Percentiles rank a stretch among this genome's conserved stretches.
Evolutionary conservation across 1,140 invertebrate species (phyloP).

Genomic region (Armadillidium nasatum): DNA sequence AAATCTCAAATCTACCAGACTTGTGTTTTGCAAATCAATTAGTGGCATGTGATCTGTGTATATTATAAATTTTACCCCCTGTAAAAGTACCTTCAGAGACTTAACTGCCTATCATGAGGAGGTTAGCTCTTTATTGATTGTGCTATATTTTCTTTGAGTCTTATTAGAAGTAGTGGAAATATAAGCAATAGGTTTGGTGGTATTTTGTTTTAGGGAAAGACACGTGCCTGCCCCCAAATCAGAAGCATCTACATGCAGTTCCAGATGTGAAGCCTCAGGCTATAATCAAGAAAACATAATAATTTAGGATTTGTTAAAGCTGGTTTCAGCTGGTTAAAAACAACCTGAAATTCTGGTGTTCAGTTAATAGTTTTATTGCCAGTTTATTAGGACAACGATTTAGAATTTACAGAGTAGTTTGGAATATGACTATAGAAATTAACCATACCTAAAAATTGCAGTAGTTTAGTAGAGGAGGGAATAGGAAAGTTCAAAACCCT

Average conservation of each 20-base stretch:
- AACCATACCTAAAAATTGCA: background rate
- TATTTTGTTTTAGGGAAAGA: too few relatives aligned
- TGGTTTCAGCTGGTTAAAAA: background rate
- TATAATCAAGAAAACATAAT: background rate
- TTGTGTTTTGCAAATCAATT: conserved; percentile 22
- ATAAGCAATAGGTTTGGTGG: too few relatives aligned
- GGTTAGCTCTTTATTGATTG: too few relatives aligned
- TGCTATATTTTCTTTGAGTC: too few relatives aligned
- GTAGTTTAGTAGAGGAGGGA: background rate
- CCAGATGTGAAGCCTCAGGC: background rate
- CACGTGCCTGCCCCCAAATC: too few relatives aligned
- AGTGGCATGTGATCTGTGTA: conserved; percentile 23
- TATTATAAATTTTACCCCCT: conserved; percentile 15
- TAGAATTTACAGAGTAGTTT: background rate
- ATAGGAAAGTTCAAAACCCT: background rate
- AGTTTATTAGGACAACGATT: background rate
- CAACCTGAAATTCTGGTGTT: background rate
- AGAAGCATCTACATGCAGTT: background rate
- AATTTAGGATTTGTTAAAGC: background rate
- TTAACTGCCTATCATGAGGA: too few relatives aligned
- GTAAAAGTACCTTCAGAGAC: background rate
- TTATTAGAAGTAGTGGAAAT: too few relatives aligned
- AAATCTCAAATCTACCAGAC: conserved; percentile 7
- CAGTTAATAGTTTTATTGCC: too few relatives aligned
- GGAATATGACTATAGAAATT: background rate